These are phyloP conservation scores for Drosophila kanekoi DNA, from an alignment of 2,888 invertebrate species.

Conservation along the genomic window DNA sequence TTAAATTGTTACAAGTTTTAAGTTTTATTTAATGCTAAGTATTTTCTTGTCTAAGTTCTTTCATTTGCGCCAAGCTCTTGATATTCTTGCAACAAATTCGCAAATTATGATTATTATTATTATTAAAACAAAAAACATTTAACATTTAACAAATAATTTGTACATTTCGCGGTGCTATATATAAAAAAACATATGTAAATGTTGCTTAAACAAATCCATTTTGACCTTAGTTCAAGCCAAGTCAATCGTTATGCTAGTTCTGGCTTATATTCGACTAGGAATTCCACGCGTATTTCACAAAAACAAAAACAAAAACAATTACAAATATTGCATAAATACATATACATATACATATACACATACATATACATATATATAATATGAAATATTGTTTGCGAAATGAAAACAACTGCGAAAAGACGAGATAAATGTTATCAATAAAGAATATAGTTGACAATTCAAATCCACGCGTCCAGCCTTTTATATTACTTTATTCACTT, in stretches of 20 bases:
- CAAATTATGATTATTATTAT: conserved; percentile 29
- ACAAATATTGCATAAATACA: conserved; percentile 61
- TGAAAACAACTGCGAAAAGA: conserved; percentile 64
- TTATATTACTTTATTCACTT: conserved; percentile 20
- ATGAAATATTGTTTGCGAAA: conserved; percentile 62
- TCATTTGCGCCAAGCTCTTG: conserved; percentile 37
- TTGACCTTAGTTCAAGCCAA: conserved; percentile 48
- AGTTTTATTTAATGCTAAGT: conserved; percentile 66
- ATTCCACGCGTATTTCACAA: conserved; percentile 57
- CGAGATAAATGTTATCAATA: conserved; percentile 79
- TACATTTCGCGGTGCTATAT: conserved; percentile 80
- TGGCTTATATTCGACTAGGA: conserved; percentile 41
- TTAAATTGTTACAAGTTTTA: conserved; percentile 67
- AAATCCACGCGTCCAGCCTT: conserved; percentile 14
- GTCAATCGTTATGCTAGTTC: conserved; percentile 52
- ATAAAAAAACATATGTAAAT: conserved; percentile 60
- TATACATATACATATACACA: conserved; percentile 37
- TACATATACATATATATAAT: conserved; percentile 47
- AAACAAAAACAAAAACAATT: conserved; percentile 35
- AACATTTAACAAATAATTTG: no score
- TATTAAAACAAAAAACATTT: conserved; percentile 9
- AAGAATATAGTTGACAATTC: conserved; percentile 82
- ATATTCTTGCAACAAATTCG: conserved; percentile 15
- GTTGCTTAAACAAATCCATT: conserved; percentile 30
- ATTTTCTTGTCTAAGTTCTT: conserved; percentile 18